Evolutionary conservation across 1,140 invertebrate genomes (phyloP).

Genomic region (Aphelenchoides avenae): DNA sequence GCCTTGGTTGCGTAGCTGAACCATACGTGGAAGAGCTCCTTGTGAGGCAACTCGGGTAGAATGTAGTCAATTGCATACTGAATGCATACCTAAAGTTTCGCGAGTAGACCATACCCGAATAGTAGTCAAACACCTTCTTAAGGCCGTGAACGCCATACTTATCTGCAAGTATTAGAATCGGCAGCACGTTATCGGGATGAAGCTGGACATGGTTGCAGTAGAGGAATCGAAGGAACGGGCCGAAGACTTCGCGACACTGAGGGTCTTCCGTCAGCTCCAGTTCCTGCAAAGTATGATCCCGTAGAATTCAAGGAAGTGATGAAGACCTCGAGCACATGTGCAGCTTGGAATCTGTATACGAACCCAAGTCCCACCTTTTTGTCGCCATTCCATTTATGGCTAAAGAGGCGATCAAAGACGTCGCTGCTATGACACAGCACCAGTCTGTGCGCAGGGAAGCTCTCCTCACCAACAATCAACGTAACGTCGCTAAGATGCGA

Average conservation of each 20-base stretch:
- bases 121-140: slow-evolving; percentile 50
- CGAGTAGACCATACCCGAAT: neutral
- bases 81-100: slow-evolving; percentile 55
- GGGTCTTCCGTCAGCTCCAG: slow-evolving; percentile 60
- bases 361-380: slow-evolving; percentile 43
- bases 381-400: slow-evolving; percentile 60
- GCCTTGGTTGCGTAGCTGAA: slow-evolving; percentile 63
- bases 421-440: slow-evolving; percentile 61
- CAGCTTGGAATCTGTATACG: slow-evolving; percentile 2
- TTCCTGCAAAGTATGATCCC: slow-evolving; percentile 57
- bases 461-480: slow-evolving; percentile 60
- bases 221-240: slow-evolving; percentile 61
- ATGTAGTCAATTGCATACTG: slow-evolving; percentile 61
- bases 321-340: too few species aligned
- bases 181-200: slow-evolving; percentile 60
- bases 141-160: slow-evolving; percentile 62
- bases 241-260: slow-evolving; percentile 60
- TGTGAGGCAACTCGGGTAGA: slow-evolving; percentile 61
- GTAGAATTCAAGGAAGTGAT: too few species aligned
- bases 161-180: slow-evolving; percentile 61
- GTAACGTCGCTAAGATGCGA: slow-evolving; percentile 60
- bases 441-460: slow-evolving; percentile 61
- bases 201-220: slow-evolving; percentile 62
- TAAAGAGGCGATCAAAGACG: slow-evolving; percentile 63
- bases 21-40: slow-evolving; percentile 63